phyloP scores from a whole-genome alignment of 2,888 invertebrate species.

The Acronicta aceris region DNA sequence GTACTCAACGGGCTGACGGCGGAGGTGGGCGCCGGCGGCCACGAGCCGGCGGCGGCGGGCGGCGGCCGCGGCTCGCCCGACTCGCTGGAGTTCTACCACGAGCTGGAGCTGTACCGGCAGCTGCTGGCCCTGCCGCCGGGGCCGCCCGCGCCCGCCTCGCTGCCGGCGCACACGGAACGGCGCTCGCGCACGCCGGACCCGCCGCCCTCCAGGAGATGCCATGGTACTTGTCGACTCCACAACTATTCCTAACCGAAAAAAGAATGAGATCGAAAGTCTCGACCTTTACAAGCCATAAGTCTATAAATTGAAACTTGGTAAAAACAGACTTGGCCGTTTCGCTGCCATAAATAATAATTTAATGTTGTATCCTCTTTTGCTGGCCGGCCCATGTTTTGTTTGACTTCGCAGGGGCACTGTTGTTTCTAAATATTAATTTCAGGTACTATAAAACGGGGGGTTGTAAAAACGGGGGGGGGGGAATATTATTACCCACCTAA shows the following conservation, averaged over 20 bases:
- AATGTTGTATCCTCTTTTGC: no score
- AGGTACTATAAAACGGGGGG: no score
- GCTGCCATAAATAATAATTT: no score
- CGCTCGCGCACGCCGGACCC: conserved; percentile 51
- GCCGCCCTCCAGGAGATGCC: conserved; percentile 39
- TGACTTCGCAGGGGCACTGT: no score
- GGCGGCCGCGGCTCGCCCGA: conserved; percentile 64
- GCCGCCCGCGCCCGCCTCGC: conserved; percentile 32
- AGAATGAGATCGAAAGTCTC: no score
- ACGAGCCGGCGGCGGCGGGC: conserved; percentile 21
- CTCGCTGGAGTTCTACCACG: conserved; percentile 82
- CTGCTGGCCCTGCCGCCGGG: conserved; percentile 72
- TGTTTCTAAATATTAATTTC: no score
- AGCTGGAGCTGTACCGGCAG: conserved; percentile 82
- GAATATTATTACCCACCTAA: no score
- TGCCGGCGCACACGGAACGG: conserved; percentile 4
- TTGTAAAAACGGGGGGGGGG: no score
- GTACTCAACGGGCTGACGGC: conserved; percentile 85
- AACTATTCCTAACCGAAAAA: not conserved
- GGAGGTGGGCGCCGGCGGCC: conserved; percentile 70
- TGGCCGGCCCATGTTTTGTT: no score
- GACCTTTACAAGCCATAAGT: no score
- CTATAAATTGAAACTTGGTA: no score
- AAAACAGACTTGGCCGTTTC: no score
- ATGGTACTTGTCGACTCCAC: conserved; percentile 23